Conservation (phyloP, 53 echinoderm and acorn worm genomes). For the Arbacia lixula region DNA sequence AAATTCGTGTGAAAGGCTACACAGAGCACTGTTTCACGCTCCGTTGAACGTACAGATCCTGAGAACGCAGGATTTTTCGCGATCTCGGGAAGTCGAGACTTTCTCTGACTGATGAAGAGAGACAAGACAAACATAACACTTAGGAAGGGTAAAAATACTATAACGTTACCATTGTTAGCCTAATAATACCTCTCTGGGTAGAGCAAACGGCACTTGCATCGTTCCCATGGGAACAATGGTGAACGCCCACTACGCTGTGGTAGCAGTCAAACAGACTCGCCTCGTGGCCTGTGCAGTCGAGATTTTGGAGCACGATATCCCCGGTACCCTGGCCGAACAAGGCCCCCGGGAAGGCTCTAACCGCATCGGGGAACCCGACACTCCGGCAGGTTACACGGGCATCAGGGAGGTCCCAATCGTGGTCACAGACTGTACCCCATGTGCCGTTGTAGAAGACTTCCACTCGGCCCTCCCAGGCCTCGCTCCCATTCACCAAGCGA, state of each 20-base stretch:
- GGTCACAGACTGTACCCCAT: slow-evolving; percentile 79
- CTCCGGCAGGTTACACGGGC: slow-evolving; percentile 68
- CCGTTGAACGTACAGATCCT: too few species aligned
- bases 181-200: neutral
- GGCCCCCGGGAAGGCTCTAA: neutral
- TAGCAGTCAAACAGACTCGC: neutral
- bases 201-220: neutral
- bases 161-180: too few species aligned
- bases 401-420: slow-evolving; percentile 61
- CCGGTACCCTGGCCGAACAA: slow-evolving; percentile 65
- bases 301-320: slow-evolving; percentile 46
- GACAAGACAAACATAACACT: too few species aligned
- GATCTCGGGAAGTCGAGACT: too few species aligned
- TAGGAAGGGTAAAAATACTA: too few species aligned
- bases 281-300: slow-evolving; percentile 43
- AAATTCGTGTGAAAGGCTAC: too few species aligned
- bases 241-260: neutral
- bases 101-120: too few species aligned
- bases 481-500: too few species aligned
- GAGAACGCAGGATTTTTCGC: too few species aligned
- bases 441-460: slow-evolving; percentile 56
- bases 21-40: too few species aligned
- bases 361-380: slow-evolving; percentile 57
- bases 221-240: neutral
- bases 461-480: too few species aligned